Base-by-base conservation (phyloP, 35 echinoderm and acorn worm species). In the Heliocidaris tuberculata region DNA sequence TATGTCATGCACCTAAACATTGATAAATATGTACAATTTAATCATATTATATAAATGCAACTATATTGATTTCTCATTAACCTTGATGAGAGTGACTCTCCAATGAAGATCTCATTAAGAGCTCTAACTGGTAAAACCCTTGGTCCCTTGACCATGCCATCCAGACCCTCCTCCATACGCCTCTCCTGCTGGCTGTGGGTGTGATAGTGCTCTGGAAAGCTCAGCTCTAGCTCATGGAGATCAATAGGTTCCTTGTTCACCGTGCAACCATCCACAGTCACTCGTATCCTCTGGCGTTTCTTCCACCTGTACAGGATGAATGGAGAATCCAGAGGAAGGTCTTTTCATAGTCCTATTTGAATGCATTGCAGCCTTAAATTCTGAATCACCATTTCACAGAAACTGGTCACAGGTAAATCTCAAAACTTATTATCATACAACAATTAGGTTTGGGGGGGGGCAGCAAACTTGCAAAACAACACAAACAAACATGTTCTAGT, bases 41-140 rank as follows among this genome's bases (percentile, higher is more conserved):
- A 42, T 42, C 35, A 42, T 3, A 42, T 42, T 1, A 42, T 42
- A 42, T 42, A 42, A 42, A 42, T 42, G 35, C 3, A 42, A 42
- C 0, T 42, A 42, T 42, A 42, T 42, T 42, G 35, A 42, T 42
- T 42, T 42, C 35, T 42, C 35, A 42, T 42, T 42, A 42, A 99
- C 98, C 96, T 97, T 94, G 98, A 99, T 90, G 98, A 97, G 10
- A 99, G 85, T 30, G 98, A 97, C 90, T 99, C 98, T 65, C 98
- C 98, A 59, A 99, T 96, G 61, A 97, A 99, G 54, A 99, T 97
- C 87, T 99, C 98, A 94, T 99, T 99, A 8, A 99, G 88, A 16
- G 98, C 98, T 60, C 96, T 90, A 30, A 97, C 92, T 17, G 98
- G 98, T 50, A 99, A 93, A 0, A 99, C 94, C 19, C 92, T 93